Base-by-base conservation (phyloP, 1,140 invertebrate genomes). In the Dendroctonus ponderosae region DNA sequence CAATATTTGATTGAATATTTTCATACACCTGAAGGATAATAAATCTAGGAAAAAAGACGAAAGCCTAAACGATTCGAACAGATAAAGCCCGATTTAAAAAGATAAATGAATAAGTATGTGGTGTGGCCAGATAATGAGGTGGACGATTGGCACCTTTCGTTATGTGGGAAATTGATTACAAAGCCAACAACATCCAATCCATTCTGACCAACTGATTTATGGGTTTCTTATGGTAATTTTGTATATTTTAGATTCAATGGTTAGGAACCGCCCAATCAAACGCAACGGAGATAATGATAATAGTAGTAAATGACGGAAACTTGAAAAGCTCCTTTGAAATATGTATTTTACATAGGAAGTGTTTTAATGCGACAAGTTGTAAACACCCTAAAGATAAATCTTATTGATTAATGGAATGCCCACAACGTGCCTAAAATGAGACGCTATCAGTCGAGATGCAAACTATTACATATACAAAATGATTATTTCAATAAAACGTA, bases 81-180 rank as follows among this genome's bases (percentile, higher is more conserved):
- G 54, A 60, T 63, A 65, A 65, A 42, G 44, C 61, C 44, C 52
- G 62, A 59, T 65, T 69, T 69, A 65, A 51, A 52, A 48, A 62
- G 49, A 62, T 62, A 62, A 62, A 62, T 62, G 59, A 62, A 62
- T 62, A 62, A 62, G 48, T 7, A 62, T n/a, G 39, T 41, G 59
- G 59, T 62, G 14, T 53, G 67, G 59, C 54, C 26, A 50, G 59
- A 59, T 65, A 65, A 69, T 69, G 61, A 69, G 64, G 63, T 44
- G 51, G 61, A 46, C 63, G 48, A 63, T 58, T 63, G 56, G 62
- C 62, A 60, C 62, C 49, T 52, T 62, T 69, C 39, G 67, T 63
- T 57, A 69, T 61, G 62, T 65, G 67, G 66, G 67, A 69, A 69
- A 69, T 69, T 69, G 67, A 69, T 69, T 69, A 69, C 67, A 69